Conservation (phyloP, 2,888 invertebrate genomes). For the Lutraria lutraria region DNA sequence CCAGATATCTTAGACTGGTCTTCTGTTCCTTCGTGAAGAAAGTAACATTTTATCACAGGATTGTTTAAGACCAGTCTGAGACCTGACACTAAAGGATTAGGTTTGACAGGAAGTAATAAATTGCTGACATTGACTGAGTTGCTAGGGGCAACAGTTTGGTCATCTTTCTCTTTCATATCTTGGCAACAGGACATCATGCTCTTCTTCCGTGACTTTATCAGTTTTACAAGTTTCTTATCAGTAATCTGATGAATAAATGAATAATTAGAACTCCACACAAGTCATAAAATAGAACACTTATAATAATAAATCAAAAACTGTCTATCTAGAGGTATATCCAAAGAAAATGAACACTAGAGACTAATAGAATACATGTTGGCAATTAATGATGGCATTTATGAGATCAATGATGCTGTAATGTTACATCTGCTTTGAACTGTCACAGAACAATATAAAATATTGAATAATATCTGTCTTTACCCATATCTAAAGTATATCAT, state of each 20-base stretch:
- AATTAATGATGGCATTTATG: too few relatives aligned
- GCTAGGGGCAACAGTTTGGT: neutral
- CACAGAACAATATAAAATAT: too few relatives aligned
- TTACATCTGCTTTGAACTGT: too few relatives aligned
- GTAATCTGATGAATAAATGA: conserved; percentile 5
- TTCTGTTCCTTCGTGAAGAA: conserved; percentile 15
- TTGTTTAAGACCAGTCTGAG: conserved; percentile 42
- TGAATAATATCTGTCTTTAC: neutral
- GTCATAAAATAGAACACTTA: neutral
- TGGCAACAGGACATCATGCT: neutral
- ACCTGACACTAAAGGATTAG: neutral
- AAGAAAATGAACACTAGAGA: too few relatives aligned
- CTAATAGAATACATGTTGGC: too few relatives aligned
- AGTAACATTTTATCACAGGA: conserved; percentile 43
- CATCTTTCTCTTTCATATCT: neutral
- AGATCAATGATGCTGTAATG: too few relatives aligned
- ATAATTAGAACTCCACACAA: neutral
- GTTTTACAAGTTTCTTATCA: conserved; percentile 19
- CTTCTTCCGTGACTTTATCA: conserved; percentile 18
- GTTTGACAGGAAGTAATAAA: neutral
- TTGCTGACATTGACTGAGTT: neutral
- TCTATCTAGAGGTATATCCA: too few relatives aligned
- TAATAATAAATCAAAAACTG: too few relatives aligned
- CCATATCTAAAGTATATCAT: neutral
- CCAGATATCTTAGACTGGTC: conserved; percentile 40